Conservation (phyloP, 2,888 invertebrate genomes). For the Orchesellides sinensis region DNA sequence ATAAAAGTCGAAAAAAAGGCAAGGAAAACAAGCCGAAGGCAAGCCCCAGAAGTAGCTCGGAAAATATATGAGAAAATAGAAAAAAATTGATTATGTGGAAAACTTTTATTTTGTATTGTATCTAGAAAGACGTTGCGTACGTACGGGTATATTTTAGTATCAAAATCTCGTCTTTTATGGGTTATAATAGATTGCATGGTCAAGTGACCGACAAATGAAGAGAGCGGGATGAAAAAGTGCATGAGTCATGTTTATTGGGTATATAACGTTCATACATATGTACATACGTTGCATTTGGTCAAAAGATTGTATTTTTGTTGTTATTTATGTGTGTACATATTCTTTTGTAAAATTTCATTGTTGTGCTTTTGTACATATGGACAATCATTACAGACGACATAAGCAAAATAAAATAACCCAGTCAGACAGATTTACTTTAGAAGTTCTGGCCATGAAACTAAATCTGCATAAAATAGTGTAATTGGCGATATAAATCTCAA, state of each 20-base stretch:
- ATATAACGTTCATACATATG: neutral
- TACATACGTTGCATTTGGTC: neutral
- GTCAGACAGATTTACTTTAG: neutral
- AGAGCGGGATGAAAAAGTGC: neutral
- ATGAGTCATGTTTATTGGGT: too few species aligned
- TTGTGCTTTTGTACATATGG: too few species aligned
- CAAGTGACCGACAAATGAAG: conserved; percentile 35
- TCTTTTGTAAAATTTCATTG: neutral
- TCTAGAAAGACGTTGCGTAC: neutral
- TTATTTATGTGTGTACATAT: neutral
- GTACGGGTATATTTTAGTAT: too few species aligned
- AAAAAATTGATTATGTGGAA: conserved; percentile 36
- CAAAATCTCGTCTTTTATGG: neutral
- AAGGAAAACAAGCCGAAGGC: conserved; percentile 11
- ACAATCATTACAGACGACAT: conserved; percentile 6
- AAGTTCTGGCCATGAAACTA: neutral
- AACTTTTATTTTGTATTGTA: conserved; percentile 25
- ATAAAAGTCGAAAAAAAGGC: conserved; percentile 37
- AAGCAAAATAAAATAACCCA: neutral
- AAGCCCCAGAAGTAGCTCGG: conserved; percentile 14
- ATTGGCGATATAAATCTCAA: conserved; percentile 34
- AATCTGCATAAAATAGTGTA: conserved; percentile 26
- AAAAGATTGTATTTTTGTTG: neutral
- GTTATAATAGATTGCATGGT: conserved; percentile 6
- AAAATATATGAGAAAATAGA: conserved; percentile 12